phyloP scores from a whole-genome alignment of 2,888 invertebrate species.

The Dorcus hopei region DNA sequence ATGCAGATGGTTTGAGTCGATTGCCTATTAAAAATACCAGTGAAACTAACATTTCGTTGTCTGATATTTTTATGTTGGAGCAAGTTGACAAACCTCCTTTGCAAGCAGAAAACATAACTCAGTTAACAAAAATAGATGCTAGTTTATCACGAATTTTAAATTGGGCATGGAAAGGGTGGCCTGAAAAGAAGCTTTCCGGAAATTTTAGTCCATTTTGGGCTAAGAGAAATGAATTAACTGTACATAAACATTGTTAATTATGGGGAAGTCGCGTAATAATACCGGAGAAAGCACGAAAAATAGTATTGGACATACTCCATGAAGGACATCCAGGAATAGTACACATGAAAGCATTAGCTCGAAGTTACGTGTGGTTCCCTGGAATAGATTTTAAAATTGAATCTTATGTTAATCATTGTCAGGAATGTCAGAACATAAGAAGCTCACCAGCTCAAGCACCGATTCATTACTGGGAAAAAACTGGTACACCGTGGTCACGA shows the following conservation, averaged over 20 bases:
- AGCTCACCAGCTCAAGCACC: background rate
- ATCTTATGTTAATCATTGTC: constrained; percentile 1
- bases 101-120: background rate
- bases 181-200: background rate
- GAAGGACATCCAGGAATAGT: constrained; percentile 8
- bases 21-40: background rate
- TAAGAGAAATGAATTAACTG: background rate
- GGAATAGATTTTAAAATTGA: background rate
- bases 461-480: background rate
- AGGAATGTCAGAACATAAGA: background rate
- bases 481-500: background rate
- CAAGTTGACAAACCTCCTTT: background rate
- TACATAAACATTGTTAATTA: background rate
- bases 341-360: background rate
- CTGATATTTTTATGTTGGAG: no score
- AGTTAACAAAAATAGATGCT: background rate
- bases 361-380: background rate
- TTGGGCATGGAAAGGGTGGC: background rate
- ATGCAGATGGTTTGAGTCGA: background rate
- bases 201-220: background rate
- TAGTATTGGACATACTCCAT: constrained; percentile 1
- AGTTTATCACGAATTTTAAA: background rate
- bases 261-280: constrained; percentile 5
- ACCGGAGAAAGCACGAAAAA: background rate
- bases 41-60: background rate